These are phyloP conservation scores for Dynastes maya DNA, from an alignment of 2,888 invertebrate genomes.

Conservation along the genomic window DNA sequence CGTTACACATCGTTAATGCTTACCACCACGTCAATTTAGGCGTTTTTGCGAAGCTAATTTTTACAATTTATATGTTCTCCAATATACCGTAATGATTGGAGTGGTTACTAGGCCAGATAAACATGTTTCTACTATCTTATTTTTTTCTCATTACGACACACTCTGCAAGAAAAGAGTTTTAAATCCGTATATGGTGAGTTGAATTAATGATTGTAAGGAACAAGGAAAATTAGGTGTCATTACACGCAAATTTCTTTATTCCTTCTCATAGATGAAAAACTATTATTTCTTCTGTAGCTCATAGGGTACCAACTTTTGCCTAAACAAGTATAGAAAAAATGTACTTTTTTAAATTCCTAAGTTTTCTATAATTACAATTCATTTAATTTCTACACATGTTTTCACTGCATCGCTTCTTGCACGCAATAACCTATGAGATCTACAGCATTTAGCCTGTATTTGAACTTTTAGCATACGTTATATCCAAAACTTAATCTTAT, in stretches of 20 bases:
- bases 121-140: background rate
- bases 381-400: too few relatives aligned
- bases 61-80: conserved; percentile 30
- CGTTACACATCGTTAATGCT: conserved; percentile 41
- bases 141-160: background rate
- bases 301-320: too few relatives aligned
- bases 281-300: too few relatives aligned
- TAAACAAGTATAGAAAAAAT: too few relatives aligned
- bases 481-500: too few relatives aligned
- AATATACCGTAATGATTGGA: conserved; percentile 11
- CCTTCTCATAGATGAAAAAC: background rate
- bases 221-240: background rate
- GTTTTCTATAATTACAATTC: too few relatives aligned
- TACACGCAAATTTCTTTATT: background rate
- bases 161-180: background rate
- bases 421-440: too few relatives aligned
- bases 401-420: too few relatives aligned
- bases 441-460: too few relatives aligned
- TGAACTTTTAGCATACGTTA: too few relatives aligned
- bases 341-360: too few relatives aligned
- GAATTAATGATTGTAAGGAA: conserved; percentile 15
- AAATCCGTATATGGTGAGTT: background rate
- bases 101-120: background rate
- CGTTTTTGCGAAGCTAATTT: conserved; percentile 30
- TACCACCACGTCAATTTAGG: conserved; percentile 6